Base-by-base conservation (phyloP, 2,888 invertebrate species). In the Dromius quadrimaculatus region DNA sequence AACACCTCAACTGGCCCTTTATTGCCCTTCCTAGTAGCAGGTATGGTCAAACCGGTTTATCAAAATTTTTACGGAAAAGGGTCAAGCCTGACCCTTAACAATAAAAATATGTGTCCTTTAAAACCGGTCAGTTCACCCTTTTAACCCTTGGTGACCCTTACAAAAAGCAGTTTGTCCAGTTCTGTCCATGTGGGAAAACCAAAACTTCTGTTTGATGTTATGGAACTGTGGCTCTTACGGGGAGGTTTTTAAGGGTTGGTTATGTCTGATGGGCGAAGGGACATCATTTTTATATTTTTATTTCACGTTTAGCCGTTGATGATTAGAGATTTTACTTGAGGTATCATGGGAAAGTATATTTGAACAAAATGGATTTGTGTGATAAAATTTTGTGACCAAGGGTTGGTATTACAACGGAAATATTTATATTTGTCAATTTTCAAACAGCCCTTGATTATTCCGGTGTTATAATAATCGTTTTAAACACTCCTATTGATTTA, bases 41-140 rank as follows among this genome's bases (percentile, higher is more conserved):
- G 70, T 70, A 70, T 70, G 70, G 70, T 70, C 70, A 70, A 70
- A 70, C 70, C 70, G 70, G 70, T 70, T 70, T 23, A 15, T 2
- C 38, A 13, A 20, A 41, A 32, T 61, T 69, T 69, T 69, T 69
- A 61, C 59, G 15, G 61, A 50, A 70, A 70, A 70, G 62, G 50
- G 70, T 47, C 62, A 61, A 47, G 15, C 43, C 50, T 70, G 70
- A 70, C 70, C 70, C 70, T 50, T 70, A 38, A 61, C 38, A 62
- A 70, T 70, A 47, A 62, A 61, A 70, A 70, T 70, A 62, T 61
- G 50, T 70, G 70, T 70, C 62, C 61, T 69, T 70, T 70, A 70
- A 70, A 70, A 70, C 70, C 70, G 70, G 70, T 70, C 70, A 70
- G 70, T 61, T 38, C 22, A 69, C 69, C 69, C 69, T 54, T 66